Evolutionary conservation across 2,888 invertebrate genomes (phyloP), one percentile per base, ranked within the genome.

Genomic region (Ectobius pallidus): DNA sequence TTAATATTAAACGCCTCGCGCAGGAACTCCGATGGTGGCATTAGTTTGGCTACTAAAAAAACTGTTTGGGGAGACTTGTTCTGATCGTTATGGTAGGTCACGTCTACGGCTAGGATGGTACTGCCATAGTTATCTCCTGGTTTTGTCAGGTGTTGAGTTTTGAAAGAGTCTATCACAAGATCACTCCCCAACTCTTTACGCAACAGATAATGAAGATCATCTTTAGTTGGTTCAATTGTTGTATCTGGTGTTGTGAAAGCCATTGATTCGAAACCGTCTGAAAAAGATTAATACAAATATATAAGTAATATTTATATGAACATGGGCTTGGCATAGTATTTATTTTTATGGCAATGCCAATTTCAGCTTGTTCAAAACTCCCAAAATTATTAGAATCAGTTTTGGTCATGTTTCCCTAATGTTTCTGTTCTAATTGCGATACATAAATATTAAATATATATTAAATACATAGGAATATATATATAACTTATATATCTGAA

Each of bases 61-160:
- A 46, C n/a, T 7, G 11, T n/a, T n/a, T 46, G 3, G n/a, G 7
- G 3, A 4, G 46, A 46, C 11, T 34, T 34, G 6, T 34, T 11
- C 11, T 34, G 6, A 7, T 34, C 11, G 6, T 34, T 11, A 7
- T 34, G 6, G 11, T 11, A 34, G 11, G 55, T 25, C 22, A 84
- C 80, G 30, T 76, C 76, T 3, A 83, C 77, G 0, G 83, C 83
- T 0, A 88, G 77, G 81, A 89, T 88, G 0, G 87, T 81, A 77
- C 89, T 89, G 1, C 89, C 89, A 78, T 89, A 89, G 78, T 89
- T 89, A 77, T 89, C 89, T 0, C 89, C 89, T 0, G 86, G 84
- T 25, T 84, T 84, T 14, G 86, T 87, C n/a, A 86, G 79, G 74
- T 81, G 81, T 18, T 81, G 80, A 14, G 81, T 82, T 18, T 80